Base-by-base conservation (phyloP, 2,888 invertebrate genomes). In the Andrena camellia region DNA sequence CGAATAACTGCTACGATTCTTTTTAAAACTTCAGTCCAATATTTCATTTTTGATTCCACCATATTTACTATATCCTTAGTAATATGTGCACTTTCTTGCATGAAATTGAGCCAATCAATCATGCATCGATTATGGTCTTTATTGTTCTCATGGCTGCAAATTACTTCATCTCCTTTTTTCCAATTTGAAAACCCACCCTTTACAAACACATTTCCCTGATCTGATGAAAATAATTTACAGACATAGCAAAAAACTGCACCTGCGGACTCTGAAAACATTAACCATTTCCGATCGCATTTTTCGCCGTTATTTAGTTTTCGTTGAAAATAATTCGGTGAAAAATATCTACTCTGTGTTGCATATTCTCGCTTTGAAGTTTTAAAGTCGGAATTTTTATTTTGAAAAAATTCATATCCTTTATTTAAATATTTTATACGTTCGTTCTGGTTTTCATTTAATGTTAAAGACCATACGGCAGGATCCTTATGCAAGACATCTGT, bases 11-110 rank as follows among this genome's bases (percentile, higher is more conserved):
- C 54, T 54, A 23, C 54, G 54, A 54, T 2, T 0, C 54, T 54
- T 54, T 20, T 54, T 54, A 54, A 54, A 54, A 54, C 20, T 20
- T 54, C 54, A 54, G 54, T 54, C 54, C 54, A 54, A 20, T 54
- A 54, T 54, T 54, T 54, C 54, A 54, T 54, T 54, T 54, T n/a
- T n/a, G 52, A 54, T 54, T 54, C 54, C 54, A 54, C 1, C 54
- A 23, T 54, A 54, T 8, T 54, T 54, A 20, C 54, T 54, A 54
- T 20, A 54, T 54, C 54, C 54, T 54, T 54, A 54, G 0, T 54
- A 20, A 54, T 54, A 54, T 54, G 54, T 54, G 54, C 54, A 54
- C 54, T 7, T 54, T 54, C 20, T 54, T 54, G 23, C 54, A 54
- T 54, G 54, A 54, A 54, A 54, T 23, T 54, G n/a, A 23, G 23